phyloP scores from a whole-genome alignment of 2,113 vertebrate species.

The Brienomyrus longianalis region DNA sequence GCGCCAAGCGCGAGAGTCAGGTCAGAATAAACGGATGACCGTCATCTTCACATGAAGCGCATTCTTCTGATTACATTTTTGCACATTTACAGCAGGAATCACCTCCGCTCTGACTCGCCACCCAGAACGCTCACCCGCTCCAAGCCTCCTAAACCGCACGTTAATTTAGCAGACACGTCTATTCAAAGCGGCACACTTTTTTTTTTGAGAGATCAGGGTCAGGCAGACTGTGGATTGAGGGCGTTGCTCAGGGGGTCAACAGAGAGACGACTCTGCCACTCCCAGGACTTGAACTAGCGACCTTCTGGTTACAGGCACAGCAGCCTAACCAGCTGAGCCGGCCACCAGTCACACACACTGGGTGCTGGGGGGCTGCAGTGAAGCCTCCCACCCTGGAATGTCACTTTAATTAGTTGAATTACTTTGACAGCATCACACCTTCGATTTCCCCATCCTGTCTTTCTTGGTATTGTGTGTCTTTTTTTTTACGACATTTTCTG shows the following conservation, averaged over 20 bases:
- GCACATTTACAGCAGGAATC: constrained; percentile 13
- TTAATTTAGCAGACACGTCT: neutral
- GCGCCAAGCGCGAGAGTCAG: neutral
- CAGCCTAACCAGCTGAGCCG: neutral
- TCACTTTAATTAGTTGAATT: neutral
- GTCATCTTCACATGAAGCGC: neutral
- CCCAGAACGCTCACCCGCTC: neutral
- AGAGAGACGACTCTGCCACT: neutral
- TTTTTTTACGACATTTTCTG: neutral
- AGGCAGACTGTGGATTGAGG: neutral
- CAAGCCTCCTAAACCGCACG: constrained; percentile 2
- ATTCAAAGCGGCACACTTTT: neutral
- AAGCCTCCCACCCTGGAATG: neutral
- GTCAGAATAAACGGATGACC: neutral
- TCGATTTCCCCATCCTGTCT: neutral
- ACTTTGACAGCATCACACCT: neutral
- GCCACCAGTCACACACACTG: too few relatives aligned
- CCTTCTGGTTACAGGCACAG: neutral
- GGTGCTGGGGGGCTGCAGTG: neutral
- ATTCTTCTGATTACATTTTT: neutral
- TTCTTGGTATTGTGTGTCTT: neutral
- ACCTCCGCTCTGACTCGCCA: neutral
- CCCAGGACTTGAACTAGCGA: neutral
- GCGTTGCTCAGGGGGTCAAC: neutral
- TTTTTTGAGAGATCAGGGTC: neutral